These are phyloP conservation scores for Cosmopolites sordidus DNA, from an alignment of 2,888 invertebrate genomes.

Conservation along the genomic window DNA sequence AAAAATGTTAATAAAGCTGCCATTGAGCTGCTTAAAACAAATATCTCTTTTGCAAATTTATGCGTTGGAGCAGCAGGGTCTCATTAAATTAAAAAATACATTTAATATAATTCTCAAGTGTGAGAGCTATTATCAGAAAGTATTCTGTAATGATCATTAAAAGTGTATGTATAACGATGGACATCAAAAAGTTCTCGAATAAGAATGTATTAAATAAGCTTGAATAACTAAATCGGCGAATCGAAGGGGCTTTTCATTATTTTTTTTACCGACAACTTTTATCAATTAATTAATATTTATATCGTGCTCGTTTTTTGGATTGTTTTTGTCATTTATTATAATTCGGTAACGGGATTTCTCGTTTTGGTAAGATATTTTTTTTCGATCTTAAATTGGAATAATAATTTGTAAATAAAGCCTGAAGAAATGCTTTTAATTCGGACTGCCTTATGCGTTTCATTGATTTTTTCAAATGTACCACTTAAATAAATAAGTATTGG, in stretches of 20 bases:
- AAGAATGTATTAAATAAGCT: conserved; percentile 9
- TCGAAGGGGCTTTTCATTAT: conserved; percentile 21
- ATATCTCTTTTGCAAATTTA: conserved; percentile 2
- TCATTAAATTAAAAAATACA: conserved; percentile 24
- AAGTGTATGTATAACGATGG: conserved; percentile 24
- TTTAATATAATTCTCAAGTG: conserved; percentile 23
- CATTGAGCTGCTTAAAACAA: background rate
- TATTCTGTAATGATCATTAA: conserved; percentile 24
- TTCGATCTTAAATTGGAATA: background rate
- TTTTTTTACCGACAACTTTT: conserved; percentile 16
- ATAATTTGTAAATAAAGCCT: too few species aligned
- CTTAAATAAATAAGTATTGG: too few species aligned
- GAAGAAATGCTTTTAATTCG: too few species aligned
- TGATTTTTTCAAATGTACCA: too few species aligned
- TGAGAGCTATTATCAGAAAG: conserved; percentile 22
- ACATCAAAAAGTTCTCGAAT: conserved; percentile 19
- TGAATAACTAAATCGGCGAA: conserved; percentile 14
- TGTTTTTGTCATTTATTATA: conserved; percentile 19
- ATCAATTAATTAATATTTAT: conserved; percentile 23
- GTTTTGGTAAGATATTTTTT: conserved; percentile 3
- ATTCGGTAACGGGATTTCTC: conserved; percentile 16
- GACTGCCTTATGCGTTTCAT: too few species aligned
- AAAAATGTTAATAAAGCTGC: background rate
- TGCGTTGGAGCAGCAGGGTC: conserved; percentile 13
- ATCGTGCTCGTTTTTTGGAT: conserved; percentile 10